A percentile compares a stretch with the other conserved stretches of the same genome.
phyloP scores from a whole-genome alignment of 2,113 vertebrate genomes.

The Brienomyrus longianalis region DNA sequence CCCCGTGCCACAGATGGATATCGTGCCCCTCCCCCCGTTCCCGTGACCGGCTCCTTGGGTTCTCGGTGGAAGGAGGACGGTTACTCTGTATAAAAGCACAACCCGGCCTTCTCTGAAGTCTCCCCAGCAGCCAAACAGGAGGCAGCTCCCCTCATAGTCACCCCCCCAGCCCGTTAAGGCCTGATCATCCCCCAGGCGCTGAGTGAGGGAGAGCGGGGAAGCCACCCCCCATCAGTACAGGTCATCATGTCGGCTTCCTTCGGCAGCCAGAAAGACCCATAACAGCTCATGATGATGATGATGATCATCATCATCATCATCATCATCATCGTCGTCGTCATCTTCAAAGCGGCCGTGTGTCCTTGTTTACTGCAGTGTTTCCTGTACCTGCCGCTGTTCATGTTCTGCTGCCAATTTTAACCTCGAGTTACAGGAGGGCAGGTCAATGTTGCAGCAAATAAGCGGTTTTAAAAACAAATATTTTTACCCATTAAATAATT shows the following conservation, averaged over 20 bases:
- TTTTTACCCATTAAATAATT: neutral
- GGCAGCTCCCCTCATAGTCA: neutral
- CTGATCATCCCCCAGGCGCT: neutral
- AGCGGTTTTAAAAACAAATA: neutral
- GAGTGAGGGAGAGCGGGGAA: neutral
- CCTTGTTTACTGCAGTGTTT: neutral
- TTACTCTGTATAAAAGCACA: neutral
- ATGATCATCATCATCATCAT: neutral
- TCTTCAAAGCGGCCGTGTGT: neutral
- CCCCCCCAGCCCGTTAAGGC: neutral
- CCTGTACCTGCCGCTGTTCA: neutral
- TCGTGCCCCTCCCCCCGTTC: slow-evolving; percentile 39
- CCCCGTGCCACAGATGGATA: slow-evolving; percentile 58
- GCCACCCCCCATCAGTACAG: neutral
- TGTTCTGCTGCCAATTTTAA: neutral
- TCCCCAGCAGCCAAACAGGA: neutral
- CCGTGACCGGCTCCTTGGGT: neutral
- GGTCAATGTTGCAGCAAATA: neutral
- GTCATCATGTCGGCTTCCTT: neutral
- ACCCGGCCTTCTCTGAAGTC: neutral
- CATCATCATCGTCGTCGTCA: too few relatives aligned
- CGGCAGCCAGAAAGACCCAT: neutral
- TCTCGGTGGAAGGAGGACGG: neutral
- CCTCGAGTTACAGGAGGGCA: neutral
- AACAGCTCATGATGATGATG: neutral